These are phyloP conservation scores for Otolemur garnettii DNA, from an alignment of 2,113 vertebrate genomes.

Conservation along the genomic window DNA sequence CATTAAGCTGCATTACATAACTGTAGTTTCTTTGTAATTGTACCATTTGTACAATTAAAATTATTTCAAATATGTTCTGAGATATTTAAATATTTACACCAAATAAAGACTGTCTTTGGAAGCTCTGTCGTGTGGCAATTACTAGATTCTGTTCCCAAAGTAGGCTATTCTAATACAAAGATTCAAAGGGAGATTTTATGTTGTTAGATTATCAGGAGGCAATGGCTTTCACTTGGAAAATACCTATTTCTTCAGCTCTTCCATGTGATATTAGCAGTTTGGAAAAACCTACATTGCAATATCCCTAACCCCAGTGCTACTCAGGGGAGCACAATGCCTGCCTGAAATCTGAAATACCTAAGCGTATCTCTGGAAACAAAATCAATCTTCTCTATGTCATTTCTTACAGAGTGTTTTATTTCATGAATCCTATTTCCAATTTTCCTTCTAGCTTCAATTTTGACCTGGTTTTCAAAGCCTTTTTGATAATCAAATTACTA, in stretches of 20 bases:
- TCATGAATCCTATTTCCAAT: background rate
- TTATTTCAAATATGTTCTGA: background rate
- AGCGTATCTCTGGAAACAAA: background rate
- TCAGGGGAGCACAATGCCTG: background rate
- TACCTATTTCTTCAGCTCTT: background rate
- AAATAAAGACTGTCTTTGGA: background rate
- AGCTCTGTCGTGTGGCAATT: background rate
- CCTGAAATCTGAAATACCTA: background rate
- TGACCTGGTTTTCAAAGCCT: slow-evolving; percentile 11
- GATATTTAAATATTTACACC: background rate
- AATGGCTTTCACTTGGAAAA: background rate
- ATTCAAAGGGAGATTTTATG: background rate
- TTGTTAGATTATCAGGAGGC: background rate
- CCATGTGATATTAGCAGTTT: background rate
- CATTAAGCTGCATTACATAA: background rate
- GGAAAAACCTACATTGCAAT: background rate
- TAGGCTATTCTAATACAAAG: background rate
- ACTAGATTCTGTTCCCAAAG: background rate
- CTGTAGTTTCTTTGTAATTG: background rate
- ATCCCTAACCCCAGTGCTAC: background rate
- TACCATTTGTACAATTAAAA: background rate
- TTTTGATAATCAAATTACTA: slow-evolving; percentile 62
- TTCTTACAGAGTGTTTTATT: slow-evolving; percentile 27
- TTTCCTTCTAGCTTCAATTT: slow-evolving; percentile 26
- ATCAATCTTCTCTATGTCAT: background rate